Conservation (phyloP, 1,140 invertebrate species). For the Pteromalus puparum region DNA sequence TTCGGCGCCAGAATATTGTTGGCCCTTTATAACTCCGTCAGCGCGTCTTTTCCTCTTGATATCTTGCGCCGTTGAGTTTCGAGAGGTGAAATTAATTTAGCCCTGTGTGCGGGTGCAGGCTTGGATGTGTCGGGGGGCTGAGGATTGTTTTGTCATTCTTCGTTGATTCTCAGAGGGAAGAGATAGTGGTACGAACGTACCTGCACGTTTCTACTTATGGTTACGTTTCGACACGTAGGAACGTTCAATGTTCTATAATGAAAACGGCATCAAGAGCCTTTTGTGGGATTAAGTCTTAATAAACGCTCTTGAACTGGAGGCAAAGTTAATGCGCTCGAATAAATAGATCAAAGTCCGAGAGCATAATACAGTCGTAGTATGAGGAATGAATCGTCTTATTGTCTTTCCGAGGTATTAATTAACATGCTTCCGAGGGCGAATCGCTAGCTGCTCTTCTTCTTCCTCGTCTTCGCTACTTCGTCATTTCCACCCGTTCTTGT, state of each 20-base stretch:
- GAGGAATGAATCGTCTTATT: background rate
- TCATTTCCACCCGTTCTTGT: background rate
- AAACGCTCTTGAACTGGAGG: too few species aligned
- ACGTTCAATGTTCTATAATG: too few species aligned
- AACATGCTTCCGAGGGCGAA: slow-evolving; percentile 4
- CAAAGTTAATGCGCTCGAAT: too few species aligned
- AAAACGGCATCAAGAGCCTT: too few species aligned
- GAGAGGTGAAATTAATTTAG: slow-evolving; percentile 6
- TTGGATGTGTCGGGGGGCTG: background rate
- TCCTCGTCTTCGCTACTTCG: background rate
- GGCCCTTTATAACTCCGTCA: background rate
- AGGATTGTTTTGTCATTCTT: background rate
- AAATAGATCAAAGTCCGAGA: too few species aligned
- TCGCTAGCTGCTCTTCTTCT: background rate
- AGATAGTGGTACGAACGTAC: background rate
- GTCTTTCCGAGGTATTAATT: slow-evolving; percentile 7
- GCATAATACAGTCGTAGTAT: too few species aligned
- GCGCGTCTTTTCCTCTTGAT: background rate
- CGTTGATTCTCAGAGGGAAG: background rate
- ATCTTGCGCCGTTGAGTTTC: too few species aligned
- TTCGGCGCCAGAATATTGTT: background rate
- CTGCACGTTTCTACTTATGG: background rate
- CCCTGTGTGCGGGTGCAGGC: background rate
- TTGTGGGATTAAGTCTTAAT: too few species aligned
- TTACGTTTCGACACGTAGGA: too few species aligned